Evolutionary conservation across 2,888 invertebrate species (phyloP), one percentile per base, ranked within the genome.

Genomic region (Habrosyne pyritoides): DNA sequence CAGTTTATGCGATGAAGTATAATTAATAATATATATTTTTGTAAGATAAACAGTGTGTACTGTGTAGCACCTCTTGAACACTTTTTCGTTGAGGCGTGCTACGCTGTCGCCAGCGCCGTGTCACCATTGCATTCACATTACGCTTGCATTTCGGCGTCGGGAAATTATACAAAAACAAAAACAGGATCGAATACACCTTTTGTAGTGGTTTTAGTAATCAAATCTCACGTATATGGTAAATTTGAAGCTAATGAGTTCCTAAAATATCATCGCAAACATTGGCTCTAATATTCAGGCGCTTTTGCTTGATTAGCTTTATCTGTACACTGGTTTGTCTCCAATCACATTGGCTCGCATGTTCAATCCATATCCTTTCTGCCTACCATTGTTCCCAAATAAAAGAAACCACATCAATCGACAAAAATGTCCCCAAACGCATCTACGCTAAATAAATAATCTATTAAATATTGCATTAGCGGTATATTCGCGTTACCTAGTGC

Each of bases 31-130:
- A 61, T 52, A 61, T 65, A 67, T 56, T 54, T 18, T 59, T 52
- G 57, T 65, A 60, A 61, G 61, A 59, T 48, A n/a, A 57, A 64
- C 53, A 55, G 58, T 47, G 55, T 60, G 57, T 73, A 55, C 57
- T 47, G 55, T 60, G 57, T 73, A 79, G 80, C 80, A 81, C 80
- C 80, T 74, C 66, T 65, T 76, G 80, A 81, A 79, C 81, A 80
- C 81, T 66, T 64, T 61, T 59, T 56, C 57, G 65, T 59, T 57
- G 60, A 21, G 56, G 52, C 61, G 54, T 30, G 59, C 57, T 52
- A 48, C 58, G 63, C 53, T 26, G 30, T 12, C 22, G 21, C 53
- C 33, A n/a, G 4, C 12, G 12, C 10, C 2, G 12, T 30, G 10
- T 30, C 30, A 12, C 1, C 6, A 28, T 10, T n/a, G 10, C 28